These are phyloP conservation scores for Epinotia ramella DNA, from an alignment of 2,888 invertebrate genomes.

Conservation along the genomic window DNA sequence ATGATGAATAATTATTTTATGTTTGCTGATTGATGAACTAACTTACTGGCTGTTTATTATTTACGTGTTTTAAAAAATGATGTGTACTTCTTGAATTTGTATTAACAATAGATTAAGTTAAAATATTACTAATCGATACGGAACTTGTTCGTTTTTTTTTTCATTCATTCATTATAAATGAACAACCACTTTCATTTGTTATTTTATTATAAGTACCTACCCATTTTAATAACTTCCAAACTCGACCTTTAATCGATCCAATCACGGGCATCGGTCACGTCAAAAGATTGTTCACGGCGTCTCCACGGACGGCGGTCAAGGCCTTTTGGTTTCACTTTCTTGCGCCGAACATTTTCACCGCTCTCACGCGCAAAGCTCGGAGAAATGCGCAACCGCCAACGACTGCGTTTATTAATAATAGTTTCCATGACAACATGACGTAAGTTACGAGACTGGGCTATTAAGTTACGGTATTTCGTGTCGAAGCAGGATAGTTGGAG, in stretches of 20 bases:
- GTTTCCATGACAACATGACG: not conserved
- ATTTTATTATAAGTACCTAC: not conserved
- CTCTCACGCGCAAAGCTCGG: constrained; percentile 64
- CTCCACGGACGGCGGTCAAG: constrained; percentile 70
- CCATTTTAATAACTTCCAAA: not conserved
- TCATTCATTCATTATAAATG: not conserved
- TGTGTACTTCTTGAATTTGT: too few species aligned
- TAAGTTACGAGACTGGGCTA: not conserved
- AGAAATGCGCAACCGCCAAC: constrained; percentile 42
- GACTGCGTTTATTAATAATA: not conserved
- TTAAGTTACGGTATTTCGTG: not conserved
- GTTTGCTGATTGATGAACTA: too few species aligned
- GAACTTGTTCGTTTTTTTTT: not conserved
- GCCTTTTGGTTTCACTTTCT: constrained; percentile 81
- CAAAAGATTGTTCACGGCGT: constrained; percentile 49
- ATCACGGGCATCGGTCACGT: not conserved
- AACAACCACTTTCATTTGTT: not conserved
- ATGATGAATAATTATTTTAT: too few species aligned
- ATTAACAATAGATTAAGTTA: too few species aligned
- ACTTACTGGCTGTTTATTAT: too few species aligned
- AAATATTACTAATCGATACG: too few species aligned
- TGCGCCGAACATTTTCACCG: constrained; percentile 76
- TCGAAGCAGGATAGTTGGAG: not conserved
- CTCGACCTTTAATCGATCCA: not conserved
- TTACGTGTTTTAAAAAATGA: too few species aligned